Evolutionary conservation across 2,888 invertebrate genomes (phyloP).

Genomic region (Pseudoips prasinana): DNA sequence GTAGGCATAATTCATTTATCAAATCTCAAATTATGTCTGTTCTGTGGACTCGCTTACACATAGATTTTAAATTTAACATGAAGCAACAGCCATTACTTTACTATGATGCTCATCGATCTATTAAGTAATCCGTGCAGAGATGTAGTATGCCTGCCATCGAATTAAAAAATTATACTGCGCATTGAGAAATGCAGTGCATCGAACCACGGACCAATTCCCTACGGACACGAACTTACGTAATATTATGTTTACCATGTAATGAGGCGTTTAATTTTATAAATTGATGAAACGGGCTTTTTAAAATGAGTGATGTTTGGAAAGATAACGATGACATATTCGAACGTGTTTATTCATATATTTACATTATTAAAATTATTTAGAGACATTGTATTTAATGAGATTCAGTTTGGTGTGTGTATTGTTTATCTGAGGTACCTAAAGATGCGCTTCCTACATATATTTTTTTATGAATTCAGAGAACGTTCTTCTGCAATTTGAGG

Average conservation of each 20-base stretch:
- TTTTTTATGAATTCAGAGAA: too few species aligned
- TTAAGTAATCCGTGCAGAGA: conserved; percentile 37
- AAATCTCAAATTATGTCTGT: too few species aligned
- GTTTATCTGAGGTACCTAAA: too few species aligned
- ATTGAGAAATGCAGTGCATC: conserved; percentile 52
- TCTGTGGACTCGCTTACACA: conserved; percentile 1
- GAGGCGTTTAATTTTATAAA: conserved; percentile 55
- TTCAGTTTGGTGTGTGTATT: too few species aligned
- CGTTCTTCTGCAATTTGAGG: too few species aligned
- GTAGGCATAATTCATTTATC: too few species aligned
- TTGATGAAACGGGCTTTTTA: conserved; percentile 62
- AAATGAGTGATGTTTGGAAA: conserved; percentile 65
- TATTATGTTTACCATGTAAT: conserved; percentile 54
- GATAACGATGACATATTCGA: conserved; percentile 61
- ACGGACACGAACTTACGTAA: conserved; percentile 30
- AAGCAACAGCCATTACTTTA: conserved; percentile 23
- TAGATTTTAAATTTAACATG: too few species aligned
- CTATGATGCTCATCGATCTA: conserved; percentile 30
- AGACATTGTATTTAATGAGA: too few species aligned
- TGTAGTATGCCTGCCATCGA: conserved; percentile 46
- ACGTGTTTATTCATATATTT: too few species aligned
- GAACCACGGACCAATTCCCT: conserved; percentile 49
- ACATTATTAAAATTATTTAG: too few species aligned
- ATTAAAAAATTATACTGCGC: conserved; percentile 56
- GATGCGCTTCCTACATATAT: too few species aligned